Percentiles rank a stretch among this genome's conserved stretches.
Evolutionary conservation across 2,888 invertebrate genomes (phyloP).

Genomic region (Lasioglossum marginatum): DNA sequence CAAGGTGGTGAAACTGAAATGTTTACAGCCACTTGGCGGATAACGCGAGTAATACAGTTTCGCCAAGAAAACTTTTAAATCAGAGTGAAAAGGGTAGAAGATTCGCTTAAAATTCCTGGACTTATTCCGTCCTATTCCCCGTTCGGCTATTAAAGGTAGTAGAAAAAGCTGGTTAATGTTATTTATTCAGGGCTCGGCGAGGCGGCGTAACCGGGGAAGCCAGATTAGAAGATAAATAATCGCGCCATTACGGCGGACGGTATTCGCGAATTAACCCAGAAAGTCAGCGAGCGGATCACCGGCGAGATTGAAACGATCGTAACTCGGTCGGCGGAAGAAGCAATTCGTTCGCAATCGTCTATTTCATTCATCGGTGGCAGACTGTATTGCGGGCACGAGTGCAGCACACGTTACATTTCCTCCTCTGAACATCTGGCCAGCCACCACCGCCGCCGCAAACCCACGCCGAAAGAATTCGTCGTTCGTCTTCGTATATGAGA

Average conservation of each 20-base stretch:
- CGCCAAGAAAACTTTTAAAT: neutral
- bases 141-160: neutral
- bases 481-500: constrained; percentile 24
- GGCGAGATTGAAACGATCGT: constrained; percentile 49
- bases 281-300: constrained; percentile 31
- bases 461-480: constrained; percentile 8
- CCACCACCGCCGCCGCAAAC: neutral
- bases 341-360: constrained; percentile 51
- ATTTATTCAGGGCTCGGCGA: constrained; percentile 31
- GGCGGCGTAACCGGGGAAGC: neutral
- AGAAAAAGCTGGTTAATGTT: constrained; percentile 21
- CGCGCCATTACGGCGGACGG: constrained; percentile 14
- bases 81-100: neutral
- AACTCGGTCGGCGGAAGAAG: constrained; percentile 31
- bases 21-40: neutral
- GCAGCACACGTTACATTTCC: constrained; percentile 16
- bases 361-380: constrained; percentile 31
- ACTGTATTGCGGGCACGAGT: constrained; percentile 7
- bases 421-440: constrained; percentile 18
- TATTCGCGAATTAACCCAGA: constrained; percentile 57
- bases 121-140: neutral
- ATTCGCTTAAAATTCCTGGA: constrained; percentile 1
- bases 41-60: neutral
- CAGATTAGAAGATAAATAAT: constrained; percentile 50
- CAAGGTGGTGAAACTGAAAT: neutral